Base-by-base conservation (phyloP, 2,888 invertebrate genomes). In the Electrophaes corylata region DNA sequence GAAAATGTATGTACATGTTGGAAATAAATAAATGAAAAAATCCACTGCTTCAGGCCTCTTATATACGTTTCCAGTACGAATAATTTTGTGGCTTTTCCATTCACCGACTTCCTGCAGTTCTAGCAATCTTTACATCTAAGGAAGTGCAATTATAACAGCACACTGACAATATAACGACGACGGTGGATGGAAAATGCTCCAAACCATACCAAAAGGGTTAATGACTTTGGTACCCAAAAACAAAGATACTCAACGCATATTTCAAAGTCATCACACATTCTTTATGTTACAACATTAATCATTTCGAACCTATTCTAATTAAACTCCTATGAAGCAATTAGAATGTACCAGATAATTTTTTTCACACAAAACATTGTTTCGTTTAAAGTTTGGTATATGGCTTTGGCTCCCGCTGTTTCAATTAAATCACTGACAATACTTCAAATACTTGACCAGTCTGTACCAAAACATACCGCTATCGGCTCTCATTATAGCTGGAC, bases 341-440 rank as follows among this genome's bases (percentile, higher is more conserved):
- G 84, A 85, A 75, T 69, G 78, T 80, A 85, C 78, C 80, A 80
- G 81, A 83, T 81, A 73, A 79, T 77, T 78, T 79, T 49, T 86
- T 88, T 90, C 85, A 83, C 83, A 82, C 83, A 84, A 87, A 90
- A 87, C 86, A 85, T 86, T 89, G 87, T 88, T 88, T 88, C 26
- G 23, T 83, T 82, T 81, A 69, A 76, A 75, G 79, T 79, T 76
- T 76, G 75, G 69, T 69, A 71, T 73, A 58, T 71, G 79, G 74
- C 67, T 68, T 72, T 64, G 82, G 73, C 86, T 81, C 91, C 91
- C 75, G 91, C 91, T 91, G 91, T 91, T 91, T 91, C 91, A 90
- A 91, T 91, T 91, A 91, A 88, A 88, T 83, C 85, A 85, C 90
- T 86, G 87, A 90, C 91, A 91, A 88, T 91, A 87, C 87, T 86